phyloP scores from a whole-genome alignment of 2,888 invertebrate species.

The Lymantria monacha region DNA sequence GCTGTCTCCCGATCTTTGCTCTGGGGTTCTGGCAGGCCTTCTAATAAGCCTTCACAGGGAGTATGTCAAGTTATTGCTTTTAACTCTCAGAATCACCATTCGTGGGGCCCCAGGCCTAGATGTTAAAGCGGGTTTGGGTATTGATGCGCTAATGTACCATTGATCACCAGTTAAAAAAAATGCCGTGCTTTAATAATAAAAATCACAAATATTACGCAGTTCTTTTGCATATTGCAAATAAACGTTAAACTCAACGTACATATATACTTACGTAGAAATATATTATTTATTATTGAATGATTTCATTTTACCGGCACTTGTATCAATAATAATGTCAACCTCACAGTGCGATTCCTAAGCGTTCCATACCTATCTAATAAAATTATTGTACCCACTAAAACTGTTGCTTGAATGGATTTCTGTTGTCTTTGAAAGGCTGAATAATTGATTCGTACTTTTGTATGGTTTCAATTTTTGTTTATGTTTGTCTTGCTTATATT shows the following conservation, averaged over 20 bases:
- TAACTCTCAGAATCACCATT: no score
- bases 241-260: not conserved
- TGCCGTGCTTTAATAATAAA: no score
- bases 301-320: constrained; percentile 32
- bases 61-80: no score
- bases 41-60: no score
- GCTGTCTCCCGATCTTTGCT: no score
- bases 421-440: constrained; percentile 33
- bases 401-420: constrained; percentile 32
- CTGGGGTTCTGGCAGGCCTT: no score
- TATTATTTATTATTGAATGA: constrained; percentile 25
- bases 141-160: no score
- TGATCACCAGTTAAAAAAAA: no score
- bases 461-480: constrained; percentile 34
- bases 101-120: no score
- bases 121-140: no score
- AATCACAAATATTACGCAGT: no score
- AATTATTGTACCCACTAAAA: constrained; percentile 29
- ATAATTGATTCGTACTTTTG: constrained; percentile 38
- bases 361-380: constrained; percentile 14
- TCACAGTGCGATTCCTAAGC: constrained; percentile 9
- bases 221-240: not conserved
- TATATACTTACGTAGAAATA: constrained; percentile 7
- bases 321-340: constrained; percentile 26
- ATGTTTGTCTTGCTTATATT: constrained; percentile 32